phyloP scores from a whole-genome alignment of 2,888 invertebrate species.

The Drosophila barbarae region DNA sequence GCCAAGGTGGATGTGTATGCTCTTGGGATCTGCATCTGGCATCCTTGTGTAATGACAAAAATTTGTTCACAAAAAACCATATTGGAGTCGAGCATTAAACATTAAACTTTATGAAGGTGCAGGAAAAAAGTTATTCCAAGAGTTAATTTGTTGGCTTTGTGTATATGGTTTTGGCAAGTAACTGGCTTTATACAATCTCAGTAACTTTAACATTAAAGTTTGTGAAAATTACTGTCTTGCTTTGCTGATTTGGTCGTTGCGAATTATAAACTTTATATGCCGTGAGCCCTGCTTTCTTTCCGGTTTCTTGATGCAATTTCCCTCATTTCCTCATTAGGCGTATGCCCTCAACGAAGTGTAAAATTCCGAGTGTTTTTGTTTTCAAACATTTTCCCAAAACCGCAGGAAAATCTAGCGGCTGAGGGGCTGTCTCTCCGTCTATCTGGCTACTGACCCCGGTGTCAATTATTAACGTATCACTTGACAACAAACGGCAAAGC shows the following conservation, averaged over 20 bases:
- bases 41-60: slow-evolving; percentile 30
- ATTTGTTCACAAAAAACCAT: slow-evolving; percentile 34
- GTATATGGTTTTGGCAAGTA: not conserved
- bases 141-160: slow-evolving; percentile 7
- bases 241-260: not conserved
- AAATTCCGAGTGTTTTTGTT: slow-evolving; percentile 63
- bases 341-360: slow-evolving; percentile 56
- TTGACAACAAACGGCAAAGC: slow-evolving; percentile 69
- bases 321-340: slow-evolving; percentile 49
- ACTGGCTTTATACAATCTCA: not conserved
- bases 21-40: slow-evolving; percentile 30
- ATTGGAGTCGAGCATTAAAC: slow-evolving; percentile 24
- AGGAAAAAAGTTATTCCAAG: slow-evolving; percentile 6
- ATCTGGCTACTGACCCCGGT: slow-evolving; percentile 71
- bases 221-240: not conserved
- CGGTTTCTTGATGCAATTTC: slow-evolving; percentile 2
- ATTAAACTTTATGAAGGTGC: slow-evolving; percentile 7
- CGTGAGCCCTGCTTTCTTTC: not conserved
- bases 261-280: not conserved
- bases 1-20: slow-evolving; percentile 6
- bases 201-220: not conserved
- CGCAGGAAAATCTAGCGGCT: slow-evolving; percentile 37
- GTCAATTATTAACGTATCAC: slow-evolving; percentile 79
- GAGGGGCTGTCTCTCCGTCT: slow-evolving; percentile 18
- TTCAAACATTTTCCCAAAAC: slow-evolving; percentile 49